These are phyloP conservation scores for Xerus rutilus DNA, from an alignment of 2,797 vertebrate species.

Conservation along the genomic window DNA sequence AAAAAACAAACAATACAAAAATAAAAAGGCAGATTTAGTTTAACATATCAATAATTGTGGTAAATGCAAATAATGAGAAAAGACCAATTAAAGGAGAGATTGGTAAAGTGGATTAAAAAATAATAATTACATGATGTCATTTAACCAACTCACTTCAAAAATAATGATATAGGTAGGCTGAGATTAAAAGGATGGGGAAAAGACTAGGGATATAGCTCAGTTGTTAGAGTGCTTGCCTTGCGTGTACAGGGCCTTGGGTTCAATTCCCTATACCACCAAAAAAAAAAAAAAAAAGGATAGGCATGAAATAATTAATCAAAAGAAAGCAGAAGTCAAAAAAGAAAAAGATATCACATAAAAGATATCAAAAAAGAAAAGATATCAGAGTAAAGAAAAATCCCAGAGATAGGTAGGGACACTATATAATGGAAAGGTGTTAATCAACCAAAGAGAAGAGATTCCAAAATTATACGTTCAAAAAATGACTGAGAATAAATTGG, in stretches of 20 bases:
- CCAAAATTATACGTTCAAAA: constrained; percentile 1
- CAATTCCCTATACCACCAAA: no score
- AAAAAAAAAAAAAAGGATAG: background rate
- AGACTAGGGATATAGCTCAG: no score
- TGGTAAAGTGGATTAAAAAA: background rate
- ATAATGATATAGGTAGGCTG: background rate
- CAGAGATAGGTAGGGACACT: background rate
- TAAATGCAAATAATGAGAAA: constrained; percentile 36
- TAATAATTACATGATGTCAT: background rate
- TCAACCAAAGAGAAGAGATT: background rate
- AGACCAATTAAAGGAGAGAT: background rate
- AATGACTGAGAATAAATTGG: background rate
- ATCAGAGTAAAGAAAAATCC: constrained; percentile 8
- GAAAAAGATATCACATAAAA: background rate
- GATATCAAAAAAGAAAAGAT: background rate
- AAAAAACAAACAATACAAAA: constrained; percentile 41
- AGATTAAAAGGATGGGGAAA: background rate
- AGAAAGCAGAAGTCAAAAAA: background rate
- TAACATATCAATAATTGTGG: constrained; percentile 1
- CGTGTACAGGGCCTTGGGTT: no score
- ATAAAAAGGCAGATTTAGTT: background rate
- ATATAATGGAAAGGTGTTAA: background rate
- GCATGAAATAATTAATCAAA: constrained; percentile 6
- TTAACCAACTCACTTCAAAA: background rate
- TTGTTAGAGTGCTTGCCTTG: no score